Conservation (phyloP, 2,113 vertebrate genomes). For the Colossoma macropomum region DNA sequence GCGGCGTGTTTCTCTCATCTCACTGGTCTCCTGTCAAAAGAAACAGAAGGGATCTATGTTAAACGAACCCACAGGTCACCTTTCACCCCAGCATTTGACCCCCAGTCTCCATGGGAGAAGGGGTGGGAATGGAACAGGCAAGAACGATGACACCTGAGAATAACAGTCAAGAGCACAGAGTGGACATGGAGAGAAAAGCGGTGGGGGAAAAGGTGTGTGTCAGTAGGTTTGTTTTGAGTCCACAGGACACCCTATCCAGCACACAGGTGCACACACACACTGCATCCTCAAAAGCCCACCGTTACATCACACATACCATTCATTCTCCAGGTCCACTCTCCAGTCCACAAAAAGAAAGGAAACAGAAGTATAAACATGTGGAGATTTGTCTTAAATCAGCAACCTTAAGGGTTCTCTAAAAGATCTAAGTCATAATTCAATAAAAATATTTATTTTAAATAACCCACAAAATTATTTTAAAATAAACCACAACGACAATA, state of each 20-base stretch:
- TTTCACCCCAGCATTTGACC: constrained; percentile 63
- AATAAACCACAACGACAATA: neutral
- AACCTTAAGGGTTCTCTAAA: neutral
- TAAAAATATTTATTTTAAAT: neutral
- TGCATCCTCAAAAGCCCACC: constrained; percentile 34
- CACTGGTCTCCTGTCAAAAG: constrained; percentile 66
- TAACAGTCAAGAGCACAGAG: constrained; percentile 27
- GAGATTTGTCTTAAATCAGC: neutral
- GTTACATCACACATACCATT: constrained; percentile 44
- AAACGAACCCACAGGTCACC: constrained; percentile 64
- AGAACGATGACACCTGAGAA: constrained; percentile 38
- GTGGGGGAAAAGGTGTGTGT: constrained; percentile 32
- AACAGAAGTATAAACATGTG: neutral
- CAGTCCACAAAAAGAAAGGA: constrained; percentile 8
- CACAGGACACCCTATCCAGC: constrained; percentile 72
- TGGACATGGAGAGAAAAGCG: neutral
- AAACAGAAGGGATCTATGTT: constrained; percentile 65
- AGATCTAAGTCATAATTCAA: neutral
- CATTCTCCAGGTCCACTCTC: constrained; percentile 39
- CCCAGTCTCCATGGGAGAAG: constrained; percentile 65
- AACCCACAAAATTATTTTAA: neutral
- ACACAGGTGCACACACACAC: constrained; percentile 73
- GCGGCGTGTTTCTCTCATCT: constrained; percentile 44
- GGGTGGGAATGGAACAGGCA: constrained; percentile 39
- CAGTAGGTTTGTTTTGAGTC: constrained; percentile 72